A percentile compares a stretch with the other conserved stretches of the same genome.
These are phyloP conservation scores for Apaloderma vittatum DNA, from an alignment of 2,113 vertebrate genomes.

Conservation along the genomic window DNA sequence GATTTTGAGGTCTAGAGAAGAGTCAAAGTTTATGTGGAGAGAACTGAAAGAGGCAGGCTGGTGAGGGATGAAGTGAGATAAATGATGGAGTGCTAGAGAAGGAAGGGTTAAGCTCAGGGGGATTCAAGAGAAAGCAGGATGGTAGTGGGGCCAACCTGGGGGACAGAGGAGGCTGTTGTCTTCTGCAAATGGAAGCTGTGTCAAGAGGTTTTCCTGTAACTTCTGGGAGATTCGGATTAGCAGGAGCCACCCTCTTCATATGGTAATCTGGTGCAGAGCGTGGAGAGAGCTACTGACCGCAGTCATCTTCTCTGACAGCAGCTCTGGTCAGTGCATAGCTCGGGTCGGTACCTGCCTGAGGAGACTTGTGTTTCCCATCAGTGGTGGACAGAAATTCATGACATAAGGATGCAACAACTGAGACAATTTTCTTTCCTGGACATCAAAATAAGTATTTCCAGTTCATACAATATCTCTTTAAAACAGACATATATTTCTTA, in stretches of 20 bases:
- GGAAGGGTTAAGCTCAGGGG: not conserved
- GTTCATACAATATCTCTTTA: not conserved
- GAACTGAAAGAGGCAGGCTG: not conserved
- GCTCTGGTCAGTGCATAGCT: not conserved
- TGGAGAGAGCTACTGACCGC: not conserved
- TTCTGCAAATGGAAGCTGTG: not conserved
- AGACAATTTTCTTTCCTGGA: not conserved
- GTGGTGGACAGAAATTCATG: not conserved
- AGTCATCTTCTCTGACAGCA: not conserved
- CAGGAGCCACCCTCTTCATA: not conserved
- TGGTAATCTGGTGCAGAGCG: not conserved
- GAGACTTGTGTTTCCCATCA: not conserved
- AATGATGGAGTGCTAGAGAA: not conserved
- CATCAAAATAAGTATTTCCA: not conserved
- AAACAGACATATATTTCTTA: not conserved
- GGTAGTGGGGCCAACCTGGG: not conserved
- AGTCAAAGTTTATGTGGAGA: conserved; percentile 6
- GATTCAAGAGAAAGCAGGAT: not conserved
- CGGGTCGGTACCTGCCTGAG: accelerated
- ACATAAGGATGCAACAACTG: not conserved
- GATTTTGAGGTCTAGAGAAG: not conserved
- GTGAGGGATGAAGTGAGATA: not conserved
- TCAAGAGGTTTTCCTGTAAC: not conserved
- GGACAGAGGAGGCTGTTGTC: not conserved
- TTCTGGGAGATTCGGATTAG: not conserved